Evolutionary conservation across 2,113 vertebrate genomes (phyloP).

Genomic region (Prinia subflava): DNA sequence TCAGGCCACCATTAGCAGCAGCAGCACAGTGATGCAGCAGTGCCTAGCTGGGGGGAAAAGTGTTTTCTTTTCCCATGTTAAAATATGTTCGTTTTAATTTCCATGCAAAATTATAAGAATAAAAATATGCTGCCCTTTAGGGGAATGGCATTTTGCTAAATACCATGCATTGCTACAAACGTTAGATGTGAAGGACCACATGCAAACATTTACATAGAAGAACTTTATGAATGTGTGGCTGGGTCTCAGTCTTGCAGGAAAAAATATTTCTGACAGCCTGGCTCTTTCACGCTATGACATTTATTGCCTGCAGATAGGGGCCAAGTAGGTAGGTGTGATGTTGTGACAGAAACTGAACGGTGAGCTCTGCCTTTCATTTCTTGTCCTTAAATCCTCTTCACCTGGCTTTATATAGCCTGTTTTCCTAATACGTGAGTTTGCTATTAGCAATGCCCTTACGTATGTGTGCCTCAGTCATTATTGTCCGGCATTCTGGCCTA

Average conservation of each 20-base stretch:
- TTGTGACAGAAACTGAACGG: not conserved
- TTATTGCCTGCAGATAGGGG: not conserved
- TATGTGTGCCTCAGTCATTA: not conserved
- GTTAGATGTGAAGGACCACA: not conserved
- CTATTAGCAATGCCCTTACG: not conserved
- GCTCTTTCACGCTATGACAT: not conserved
- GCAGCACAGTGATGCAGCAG: not conserved
- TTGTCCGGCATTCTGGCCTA: not conserved
- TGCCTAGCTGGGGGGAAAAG: not conserved
- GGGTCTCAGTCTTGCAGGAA: not conserved
- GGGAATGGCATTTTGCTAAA: constrained; percentile 47
- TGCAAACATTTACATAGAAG: constrained; percentile 7
- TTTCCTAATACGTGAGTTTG: not conserved
- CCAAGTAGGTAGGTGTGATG: not conserved
- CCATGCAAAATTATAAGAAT: not conserved
- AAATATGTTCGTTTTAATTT: constrained; percentile 33
- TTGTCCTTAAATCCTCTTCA: not conserved
- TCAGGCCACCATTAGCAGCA: not conserved
- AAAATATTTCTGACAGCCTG: not conserved
- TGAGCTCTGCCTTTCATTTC: not conserved
- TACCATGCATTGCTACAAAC: constrained; percentile 15
- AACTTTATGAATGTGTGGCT: not conserved
- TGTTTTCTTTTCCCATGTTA: constrained; percentile 21
- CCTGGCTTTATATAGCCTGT: not conserved
- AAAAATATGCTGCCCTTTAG: constrained; percentile 31